A percentile compares a stretch with the other conserved stretches of the same genome.
phyloP scores from a whole-genome alignment of 2,113 vertebrate genomes.

The Calypte anna region DNA sequence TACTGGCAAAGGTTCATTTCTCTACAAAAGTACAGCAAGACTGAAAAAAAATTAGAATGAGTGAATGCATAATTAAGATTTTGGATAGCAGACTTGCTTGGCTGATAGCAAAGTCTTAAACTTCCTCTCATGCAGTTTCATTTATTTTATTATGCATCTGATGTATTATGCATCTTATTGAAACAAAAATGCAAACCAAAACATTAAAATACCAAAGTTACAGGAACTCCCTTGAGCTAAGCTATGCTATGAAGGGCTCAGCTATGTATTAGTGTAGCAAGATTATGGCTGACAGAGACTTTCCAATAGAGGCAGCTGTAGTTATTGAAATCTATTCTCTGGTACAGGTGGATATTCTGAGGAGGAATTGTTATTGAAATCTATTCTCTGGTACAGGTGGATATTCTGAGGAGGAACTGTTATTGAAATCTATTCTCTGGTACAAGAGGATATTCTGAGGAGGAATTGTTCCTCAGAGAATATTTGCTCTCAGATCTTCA shows the following conservation, averaged over 20 bases:
- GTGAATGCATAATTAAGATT: not conserved
- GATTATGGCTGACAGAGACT: not conserved
- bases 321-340: not conserved
- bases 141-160: not conserved
- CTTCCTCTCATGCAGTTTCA: not conserved
- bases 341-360: not conserved
- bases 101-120: not conserved
- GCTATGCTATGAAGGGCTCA: not conserved
- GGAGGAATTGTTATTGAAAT: not conserved
- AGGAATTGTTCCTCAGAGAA: not conserved
- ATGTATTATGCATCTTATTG: not conserved
- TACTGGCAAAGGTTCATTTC: not conserved
- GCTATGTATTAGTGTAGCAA: not conserved
- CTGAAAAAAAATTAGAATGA: not conserved
- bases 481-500: not conserved
- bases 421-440: not conserved
- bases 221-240: not conserved
- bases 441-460: not conserved
- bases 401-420: not conserved
- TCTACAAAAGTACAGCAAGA: not conserved
- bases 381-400: not conserved
- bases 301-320: not conserved
- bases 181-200: slow-evolving; percentile 29
- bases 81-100: not conserved
- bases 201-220: not conserved